Percentiles rank a stretch among this genome's conserved stretches.
These are phyloP conservation scores for Philonicus albiceps DNA, from an alignment of 2,888 invertebrate genomes.

Conservation along the genomic window DNA sequence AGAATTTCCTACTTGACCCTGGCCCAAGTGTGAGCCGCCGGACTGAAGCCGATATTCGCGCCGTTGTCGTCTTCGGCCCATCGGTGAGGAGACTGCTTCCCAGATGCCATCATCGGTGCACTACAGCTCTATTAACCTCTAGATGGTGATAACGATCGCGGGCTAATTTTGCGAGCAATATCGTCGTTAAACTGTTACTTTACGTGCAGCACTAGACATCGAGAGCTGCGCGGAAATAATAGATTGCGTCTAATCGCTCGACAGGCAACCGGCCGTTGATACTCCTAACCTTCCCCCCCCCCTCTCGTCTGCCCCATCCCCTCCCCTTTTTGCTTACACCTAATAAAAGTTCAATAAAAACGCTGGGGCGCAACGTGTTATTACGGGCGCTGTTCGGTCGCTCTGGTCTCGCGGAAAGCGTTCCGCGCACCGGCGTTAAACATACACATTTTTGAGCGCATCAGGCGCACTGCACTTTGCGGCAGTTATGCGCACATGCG, in stretches of 20 bases:
- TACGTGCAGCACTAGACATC: constrained; percentile 34
- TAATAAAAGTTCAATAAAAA: constrained; percentile 42
- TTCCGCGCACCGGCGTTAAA: constrained; percentile 38
- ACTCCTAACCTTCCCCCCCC: constrained; percentile 23
- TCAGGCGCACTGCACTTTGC: constrained; percentile 44
- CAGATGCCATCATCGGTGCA: constrained; percentile 45
- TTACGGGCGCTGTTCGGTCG: constrained; percentile 34
- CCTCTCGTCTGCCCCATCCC: too few species aligned
- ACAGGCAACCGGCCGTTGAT: constrained; percentile 41
- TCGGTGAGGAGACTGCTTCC: neutral
- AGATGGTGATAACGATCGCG: constrained; percentile 62
- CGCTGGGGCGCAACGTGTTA: constrained; percentile 32
- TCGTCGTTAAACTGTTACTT: constrained; percentile 46
- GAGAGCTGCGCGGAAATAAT: constrained; percentile 31
- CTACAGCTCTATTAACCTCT: constrained; percentile 62
- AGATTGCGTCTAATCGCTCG: constrained; percentile 45
- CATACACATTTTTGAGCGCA: constrained; percentile 45
- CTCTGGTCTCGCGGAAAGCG: neutral
- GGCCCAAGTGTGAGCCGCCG: neutral
- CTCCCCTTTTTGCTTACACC: constrained; percentile 41
- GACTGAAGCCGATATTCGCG: neutral
- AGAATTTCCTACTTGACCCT: neutral
- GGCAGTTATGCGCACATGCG: constrained; percentile 45
- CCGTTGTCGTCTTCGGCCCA: neutral
- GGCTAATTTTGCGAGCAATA: constrained; percentile 47